These are phyloP conservation scores for Ectropis crepuscularia DNA, from an alignment of 2,888 invertebrate genomes.

Conservation along the genomic window DNA sequence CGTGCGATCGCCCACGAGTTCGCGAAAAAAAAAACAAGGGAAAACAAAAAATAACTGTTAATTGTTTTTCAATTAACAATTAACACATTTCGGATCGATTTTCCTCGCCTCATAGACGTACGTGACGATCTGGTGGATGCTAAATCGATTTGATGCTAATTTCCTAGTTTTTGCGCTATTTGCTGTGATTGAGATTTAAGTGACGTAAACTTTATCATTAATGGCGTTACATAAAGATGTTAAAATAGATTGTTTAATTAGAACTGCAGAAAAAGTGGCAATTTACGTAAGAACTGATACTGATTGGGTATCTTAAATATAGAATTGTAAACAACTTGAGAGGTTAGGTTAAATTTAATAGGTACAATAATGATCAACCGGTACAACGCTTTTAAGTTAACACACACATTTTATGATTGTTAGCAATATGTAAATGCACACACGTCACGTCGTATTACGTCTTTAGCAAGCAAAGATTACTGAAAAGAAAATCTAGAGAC, in stretches of 20 bases:
- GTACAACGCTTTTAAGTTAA: too few relatives aligned
- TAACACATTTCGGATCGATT: conserved; percentile 41
- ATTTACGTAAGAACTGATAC: background rate
- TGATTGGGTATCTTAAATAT: background rate
- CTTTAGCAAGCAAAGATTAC: too few relatives aligned
- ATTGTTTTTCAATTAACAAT: conserved; percentile 45
- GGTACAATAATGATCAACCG: too few relatives aligned
- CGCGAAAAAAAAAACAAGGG: conserved; percentile 33
- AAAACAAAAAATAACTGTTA: conserved; percentile 47
- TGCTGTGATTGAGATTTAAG: background rate
- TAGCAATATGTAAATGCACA: too few relatives aligned
- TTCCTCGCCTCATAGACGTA: conserved; percentile 26
- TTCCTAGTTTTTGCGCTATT: conserved; percentile 14
- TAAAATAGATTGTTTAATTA: conserved; percentile 8
- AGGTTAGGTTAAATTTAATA: too few relatives aligned
- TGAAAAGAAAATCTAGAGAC: too few relatives aligned
- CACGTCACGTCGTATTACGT: too few relatives aligned
- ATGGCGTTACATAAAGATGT: conserved; percentile 5
- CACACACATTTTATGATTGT: too few relatives aligned
- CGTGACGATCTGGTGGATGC: conserved; percentile 20
- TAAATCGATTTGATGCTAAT: conserved; percentile 27
- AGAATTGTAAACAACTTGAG: too few relatives aligned
- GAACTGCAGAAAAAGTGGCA: background rate
- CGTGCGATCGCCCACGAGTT: conserved; percentile 37
- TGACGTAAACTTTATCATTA: conserved; percentile 10